A percentile compares a stretch with the other conserved stretches of the same genome.
Evolutionary conservation across 2,113 vertebrate genomes (phyloP).

Genomic region (Notechis scutatus): DNA sequence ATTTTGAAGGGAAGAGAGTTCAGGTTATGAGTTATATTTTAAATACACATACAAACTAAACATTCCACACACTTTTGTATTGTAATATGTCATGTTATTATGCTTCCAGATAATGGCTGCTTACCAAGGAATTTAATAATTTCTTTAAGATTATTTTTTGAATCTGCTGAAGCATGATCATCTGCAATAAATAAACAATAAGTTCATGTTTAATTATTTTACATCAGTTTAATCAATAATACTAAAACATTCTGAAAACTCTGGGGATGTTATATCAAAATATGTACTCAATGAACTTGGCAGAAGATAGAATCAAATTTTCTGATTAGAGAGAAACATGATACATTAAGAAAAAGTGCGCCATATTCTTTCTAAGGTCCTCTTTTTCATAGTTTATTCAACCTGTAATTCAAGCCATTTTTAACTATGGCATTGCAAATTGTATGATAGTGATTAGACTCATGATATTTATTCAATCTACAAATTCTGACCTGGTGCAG

Average conservation of each 20-base stretch:
- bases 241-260: not conserved
- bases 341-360: not conserved
- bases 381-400: not conserved
- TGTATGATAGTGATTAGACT: not conserved
- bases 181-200: conserved; percentile 12
- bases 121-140: conserved; percentile 21
- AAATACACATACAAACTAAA: not conserved
- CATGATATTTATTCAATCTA: not conserved
- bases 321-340: not conserved
- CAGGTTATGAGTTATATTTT: not conserved
- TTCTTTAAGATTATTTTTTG: conserved; percentile 12
- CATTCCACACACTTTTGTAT: not conserved
- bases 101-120: not conserved
- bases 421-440: not conserved
- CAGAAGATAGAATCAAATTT: not conserved
- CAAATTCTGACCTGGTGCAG: not conserved
- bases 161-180: not conserved
- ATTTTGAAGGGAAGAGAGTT: not conserved
- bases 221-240: not conserved
- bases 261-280: not conserved
- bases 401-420: not conserved
- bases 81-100: not conserved
- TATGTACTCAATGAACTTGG: not conserved
- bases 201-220: not conserved
- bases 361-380: not conserved